Percentiles rank a stretch among this genome's conserved stretches.
These are phyloP conservation scores for Macrotrachela quadricornifera DNA, from an alignment of 1,140 invertebrate genomes.

Conservation along the genomic window DNA sequence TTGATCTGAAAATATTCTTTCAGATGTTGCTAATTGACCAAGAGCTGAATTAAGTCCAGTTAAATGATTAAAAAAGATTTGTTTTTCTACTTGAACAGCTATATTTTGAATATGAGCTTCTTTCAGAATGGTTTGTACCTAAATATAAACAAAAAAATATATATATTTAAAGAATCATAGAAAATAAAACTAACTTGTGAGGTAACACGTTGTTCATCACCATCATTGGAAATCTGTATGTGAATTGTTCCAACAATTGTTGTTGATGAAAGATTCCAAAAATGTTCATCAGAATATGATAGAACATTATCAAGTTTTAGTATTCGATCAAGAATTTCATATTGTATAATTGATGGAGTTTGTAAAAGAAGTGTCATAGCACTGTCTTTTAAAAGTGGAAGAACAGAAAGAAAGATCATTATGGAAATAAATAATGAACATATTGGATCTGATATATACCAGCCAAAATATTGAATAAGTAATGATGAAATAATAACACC, in stretches of 20 bases:
- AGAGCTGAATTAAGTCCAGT: constrained; percentile 22
- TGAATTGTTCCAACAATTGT: constrained; percentile 28
- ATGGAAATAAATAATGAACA: constrained; percentile 40
- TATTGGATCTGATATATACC: constrained; percentile 41
- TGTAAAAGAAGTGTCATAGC: too few relatives aligned
- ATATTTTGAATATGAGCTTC: constrained; percentile 23
- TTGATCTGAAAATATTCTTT: too few relatives aligned
- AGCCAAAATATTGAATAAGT: constrained; percentile 40
- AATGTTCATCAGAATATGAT: constrained; percentile 28
- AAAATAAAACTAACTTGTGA: constrained; percentile 17
- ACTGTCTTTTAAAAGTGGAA: not conserved
- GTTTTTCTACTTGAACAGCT: constrained; percentile 30
- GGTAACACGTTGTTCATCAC: constrained; percentile 29
- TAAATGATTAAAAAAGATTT: constrained; percentile 27
- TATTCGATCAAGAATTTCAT: constrained; percentile 9
- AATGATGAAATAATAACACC: constrained; percentile 42
- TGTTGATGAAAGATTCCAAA: constrained; percentile 31
- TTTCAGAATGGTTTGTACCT: constrained; percentile 25
- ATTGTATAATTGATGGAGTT: too few relatives aligned
- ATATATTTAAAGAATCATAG: not conserved
- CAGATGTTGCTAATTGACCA: constrained; percentile 9
- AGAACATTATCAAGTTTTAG: constrained; percentile 28
- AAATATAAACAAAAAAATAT: constrained; percentile 10
- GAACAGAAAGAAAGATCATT: constrained; percentile 5
- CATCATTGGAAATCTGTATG: constrained; percentile 25